Percentiles rank a stretch among this genome's conserved stretches.
phyloP scores from a whole-genome alignment of 2,888 invertebrate genomes.

The Brachynemurus nebulosus region DNA sequence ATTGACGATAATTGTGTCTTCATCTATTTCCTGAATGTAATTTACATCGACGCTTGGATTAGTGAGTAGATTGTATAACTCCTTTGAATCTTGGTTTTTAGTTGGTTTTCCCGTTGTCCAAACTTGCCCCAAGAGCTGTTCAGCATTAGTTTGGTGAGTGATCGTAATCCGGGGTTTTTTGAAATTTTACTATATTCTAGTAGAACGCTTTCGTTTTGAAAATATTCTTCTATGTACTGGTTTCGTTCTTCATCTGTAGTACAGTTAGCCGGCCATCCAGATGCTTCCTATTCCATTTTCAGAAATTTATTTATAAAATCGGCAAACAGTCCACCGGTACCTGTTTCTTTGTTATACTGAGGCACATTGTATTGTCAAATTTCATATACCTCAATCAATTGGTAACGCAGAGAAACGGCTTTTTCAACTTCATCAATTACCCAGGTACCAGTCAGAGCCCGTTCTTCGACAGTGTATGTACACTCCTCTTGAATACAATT shows the following conservation, averaged over 20 bases:
- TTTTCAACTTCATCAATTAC: constrained; percentile 24
- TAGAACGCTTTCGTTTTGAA: constrained; percentile 11
- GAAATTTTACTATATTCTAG: constrained; percentile 11
- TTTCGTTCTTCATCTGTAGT: constrained; percentile 12
- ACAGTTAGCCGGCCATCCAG: constrained; percentile 20
- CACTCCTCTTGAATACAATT: constrained; percentile 20
- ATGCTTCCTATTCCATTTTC: constrained; percentile 22
- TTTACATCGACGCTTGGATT: constrained; percentile 15
- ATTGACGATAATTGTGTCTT: constrained; percentile 17
- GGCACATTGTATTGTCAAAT: constrained; percentile 24
- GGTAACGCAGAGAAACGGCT: constrained; percentile 24
- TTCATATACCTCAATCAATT: constrained; percentile 23
- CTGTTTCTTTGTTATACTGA: constrained; percentile 16
- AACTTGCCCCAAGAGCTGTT: constrained; percentile 20
- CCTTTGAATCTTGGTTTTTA: constrained; percentile 10
- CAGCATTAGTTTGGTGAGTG: constrained; percentile 17
- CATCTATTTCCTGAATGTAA: constrained; percentile 13
- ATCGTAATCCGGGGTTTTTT: constrained; percentile 15
- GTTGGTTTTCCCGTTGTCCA: constrained; percentile 14
- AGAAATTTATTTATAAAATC: constrained; percentile 24
- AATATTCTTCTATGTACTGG: constrained; percentile 13
- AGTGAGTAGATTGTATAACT: constrained; percentile 15
- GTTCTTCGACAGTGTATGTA: constrained; percentile 22
- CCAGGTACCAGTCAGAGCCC: constrained; percentile 20
- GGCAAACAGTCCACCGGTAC: constrained; percentile 22